Evolutionary conservation across 2,113 vertebrate genomes (phyloP).

Genomic region (Crotalus viridis): DNA sequence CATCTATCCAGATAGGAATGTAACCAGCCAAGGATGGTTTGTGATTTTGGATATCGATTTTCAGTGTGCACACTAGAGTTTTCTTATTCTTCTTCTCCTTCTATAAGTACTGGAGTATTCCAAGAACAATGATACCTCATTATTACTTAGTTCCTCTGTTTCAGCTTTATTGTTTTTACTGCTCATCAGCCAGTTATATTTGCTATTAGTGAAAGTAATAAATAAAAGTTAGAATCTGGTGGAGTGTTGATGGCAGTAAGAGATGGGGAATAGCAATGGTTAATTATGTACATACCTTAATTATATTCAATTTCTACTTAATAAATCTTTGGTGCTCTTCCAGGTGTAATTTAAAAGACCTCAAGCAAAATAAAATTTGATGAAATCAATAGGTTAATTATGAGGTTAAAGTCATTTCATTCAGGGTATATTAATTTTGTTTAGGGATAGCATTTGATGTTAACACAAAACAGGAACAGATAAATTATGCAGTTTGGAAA

Average conservation of each 20-base stretch:
- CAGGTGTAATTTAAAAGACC: neutral
- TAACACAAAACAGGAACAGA: neutral
- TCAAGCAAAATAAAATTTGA: neutral
- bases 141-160: neutral
- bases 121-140: neutral
- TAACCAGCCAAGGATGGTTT: neutral
- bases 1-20: neutral
- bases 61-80: neutral
- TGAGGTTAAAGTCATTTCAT: neutral
- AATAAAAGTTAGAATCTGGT: neutral
- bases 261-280: neutral
- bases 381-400: neutral
- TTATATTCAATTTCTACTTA: neutral
- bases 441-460: neutral
- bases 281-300: neutral
- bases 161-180: neutral
- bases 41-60: neutral
- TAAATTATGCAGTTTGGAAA: conserved; percentile 3
- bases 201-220: neutral
- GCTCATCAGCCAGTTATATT: neutral
- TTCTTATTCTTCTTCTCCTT: neutral
- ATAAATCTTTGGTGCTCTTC: neutral
- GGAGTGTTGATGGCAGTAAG: neutral
- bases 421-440: neutral
- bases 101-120: neutral